Conservation (phyloP, 2,888 invertebrate genomes). For the Cephalotes varians region DNA sequence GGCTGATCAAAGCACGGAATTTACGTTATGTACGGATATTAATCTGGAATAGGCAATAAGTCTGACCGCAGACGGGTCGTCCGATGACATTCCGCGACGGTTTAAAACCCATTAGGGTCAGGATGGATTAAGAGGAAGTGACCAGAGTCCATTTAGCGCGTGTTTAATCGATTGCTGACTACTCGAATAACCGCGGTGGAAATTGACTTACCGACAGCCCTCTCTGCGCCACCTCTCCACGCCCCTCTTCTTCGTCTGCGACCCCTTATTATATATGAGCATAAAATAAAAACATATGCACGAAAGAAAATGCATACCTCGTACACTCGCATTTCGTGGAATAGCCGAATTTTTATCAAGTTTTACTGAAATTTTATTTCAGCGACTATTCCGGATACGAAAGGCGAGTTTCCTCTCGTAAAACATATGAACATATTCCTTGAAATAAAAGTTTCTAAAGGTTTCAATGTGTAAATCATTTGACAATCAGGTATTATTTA, state of each 20-base stretch:
- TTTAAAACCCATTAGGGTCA: conserved; percentile 69
- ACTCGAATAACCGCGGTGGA: conserved; percentile 51
- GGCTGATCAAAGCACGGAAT: conserved; percentile 11
- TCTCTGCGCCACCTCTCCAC: conserved; percentile 28
- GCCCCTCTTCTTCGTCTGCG: background rate
- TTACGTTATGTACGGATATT: conserved; percentile 21
- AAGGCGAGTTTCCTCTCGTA: background rate
- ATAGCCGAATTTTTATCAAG: background rate
- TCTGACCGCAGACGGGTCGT: conserved; percentile 46
- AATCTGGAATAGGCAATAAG: conserved; percentile 37
- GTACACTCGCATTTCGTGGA: background rate
- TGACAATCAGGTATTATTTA: background rate
- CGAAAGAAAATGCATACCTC: background rate
- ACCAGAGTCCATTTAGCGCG: conserved; percentile 62
- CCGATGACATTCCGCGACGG: conserved; percentile 57
- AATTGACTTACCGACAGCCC: conserved; percentile 62
- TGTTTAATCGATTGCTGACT: conserved; percentile 67
- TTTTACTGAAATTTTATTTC: background rate
- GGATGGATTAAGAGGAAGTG: conserved; percentile 66
- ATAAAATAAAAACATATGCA: background rate
- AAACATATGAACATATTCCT: background rate
- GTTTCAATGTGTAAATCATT: conserved; percentile 21
- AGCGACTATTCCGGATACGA: background rate
- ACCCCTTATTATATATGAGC: background rate
- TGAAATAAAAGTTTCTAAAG: conserved; percentile 14